Evolutionary conservation across 2,888 invertebrate species (phyloP), one percentile per base, ranked within the genome.

Genomic region (Himalopsyche tibetana): DNA sequence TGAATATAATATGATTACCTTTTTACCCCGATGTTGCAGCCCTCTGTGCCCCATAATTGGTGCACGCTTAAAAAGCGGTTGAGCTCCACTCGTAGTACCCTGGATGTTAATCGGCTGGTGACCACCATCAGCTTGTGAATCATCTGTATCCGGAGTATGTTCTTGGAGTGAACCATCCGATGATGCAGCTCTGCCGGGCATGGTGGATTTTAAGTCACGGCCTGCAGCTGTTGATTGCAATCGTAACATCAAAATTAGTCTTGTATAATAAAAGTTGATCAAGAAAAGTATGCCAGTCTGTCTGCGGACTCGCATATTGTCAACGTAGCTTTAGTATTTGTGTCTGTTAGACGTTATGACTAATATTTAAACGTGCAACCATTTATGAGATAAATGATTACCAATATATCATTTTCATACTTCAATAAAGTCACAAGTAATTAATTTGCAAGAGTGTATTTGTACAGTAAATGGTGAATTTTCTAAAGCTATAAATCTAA

Each of bases 131-230:
- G 84, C 81, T 28, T 84, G 80, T 4, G 86, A 86, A 28, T 86
- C 86, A 91, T 96, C 96, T 5, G 96, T 96, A 91, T 96, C 96
- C 6, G 96, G 95, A 80, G 95, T 95, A 89, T 94, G 95, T 90
- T 96, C 95, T 89, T 94, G 94, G 88, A 94, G 91, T 89, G 96
- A 96, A 89, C 95, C 96, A 91, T 96, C 96, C 80, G 96, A 96
- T 85, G 94, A 94, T 4, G 93, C 92, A 91, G 93, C 93, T 56
- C 94, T 93, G 89, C 90, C 91, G 51, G 80, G 42, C 42, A 80
- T 19, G 80, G 8, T 45, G 19, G 74, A 36, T 36, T 74, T 74
- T 36, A 74, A 38, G 38, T 74, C 74, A 74, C 74, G 74, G 12
- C 74, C 74, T 2, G 74, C 74, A 74, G 74, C 74, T 74, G 74